These are phyloP conservation scores for Megastigmus dorsalis DNA, from an alignment of 2,888 invertebrate species.

Conservation along the genomic window DNA sequence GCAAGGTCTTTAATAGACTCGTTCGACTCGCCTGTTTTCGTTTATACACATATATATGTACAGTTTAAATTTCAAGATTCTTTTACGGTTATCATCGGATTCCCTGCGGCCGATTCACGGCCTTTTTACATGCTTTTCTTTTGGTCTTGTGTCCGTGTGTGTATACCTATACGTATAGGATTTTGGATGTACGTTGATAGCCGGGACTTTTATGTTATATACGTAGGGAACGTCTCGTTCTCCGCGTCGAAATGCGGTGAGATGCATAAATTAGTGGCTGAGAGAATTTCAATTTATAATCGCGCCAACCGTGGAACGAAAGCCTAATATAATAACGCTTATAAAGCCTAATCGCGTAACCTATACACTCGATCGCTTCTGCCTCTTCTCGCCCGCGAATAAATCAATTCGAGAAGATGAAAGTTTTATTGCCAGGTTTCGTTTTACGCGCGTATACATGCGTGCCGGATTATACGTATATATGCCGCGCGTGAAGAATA, in stretches of 20 bases:
- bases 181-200: not conserved
- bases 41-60: too few relatives aligned
- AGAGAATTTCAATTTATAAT: constrained; percentile 41
- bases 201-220: too few relatives aligned
- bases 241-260: too few relatives aligned
- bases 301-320: not conserved
- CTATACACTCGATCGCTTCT: too few relatives aligned
- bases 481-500: too few relatives aligned
- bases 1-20: constrained; percentile 22
- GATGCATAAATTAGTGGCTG: constrained; percentile 1
- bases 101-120: not conserved
- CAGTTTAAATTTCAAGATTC: constrained; percentile 35
- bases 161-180: not conserved
- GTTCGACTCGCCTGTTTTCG: not conserved
- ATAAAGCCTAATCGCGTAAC: too few relatives aligned
- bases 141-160: too few relatives aligned
- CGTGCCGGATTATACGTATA: too few relatives aligned
- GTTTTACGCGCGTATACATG: not conserved
- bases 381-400: too few relatives aligned
- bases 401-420: constrained; percentile 4
- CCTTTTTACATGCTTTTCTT: not conserved
- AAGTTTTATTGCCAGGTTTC: too few relatives aligned
- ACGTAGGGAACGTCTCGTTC: too few relatives aligned
- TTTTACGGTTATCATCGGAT: constrained; percentile 30
- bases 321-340: too few relatives aligned